Evolutionary conservation across 2,888 invertebrate species (phyloP).

Genomic region (Masnerella sp.): DNA sequence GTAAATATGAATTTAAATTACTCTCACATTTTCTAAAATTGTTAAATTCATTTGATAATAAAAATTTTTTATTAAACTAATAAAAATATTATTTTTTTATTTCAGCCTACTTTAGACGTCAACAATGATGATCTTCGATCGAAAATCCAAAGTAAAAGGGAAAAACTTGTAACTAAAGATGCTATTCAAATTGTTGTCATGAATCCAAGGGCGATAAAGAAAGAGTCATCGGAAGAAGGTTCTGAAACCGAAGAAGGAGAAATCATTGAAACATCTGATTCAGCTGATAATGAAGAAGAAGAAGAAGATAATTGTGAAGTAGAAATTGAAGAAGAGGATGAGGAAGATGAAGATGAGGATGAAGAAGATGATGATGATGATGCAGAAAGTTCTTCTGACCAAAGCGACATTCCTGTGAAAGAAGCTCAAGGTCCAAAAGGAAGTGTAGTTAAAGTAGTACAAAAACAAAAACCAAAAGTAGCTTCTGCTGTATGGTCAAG

Average conservation of each 20-base stretch:
- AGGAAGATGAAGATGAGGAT: conserved; percentile 60
- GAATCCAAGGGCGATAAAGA: conserved; percentile 64
- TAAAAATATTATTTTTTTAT: conserved; percentile 3
- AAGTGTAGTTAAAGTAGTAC: conserved; percentile 80
- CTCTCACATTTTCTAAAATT: no score
- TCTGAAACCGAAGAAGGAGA: conserved; percentile 66
- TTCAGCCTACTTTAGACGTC: conserved; percentile 39
- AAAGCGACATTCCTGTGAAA: conserved; percentile 79
- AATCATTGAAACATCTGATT: conserved; percentile 55
- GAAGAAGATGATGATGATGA: conserved; percentile 65
- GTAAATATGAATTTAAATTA: no score
- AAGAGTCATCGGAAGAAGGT: conserved; percentile 61
- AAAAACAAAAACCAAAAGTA: conserved; percentile 75
- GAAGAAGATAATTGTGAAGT: conserved; percentile 58
- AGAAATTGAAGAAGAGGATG: conserved; percentile 63
- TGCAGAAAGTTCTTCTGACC: conserved; percentile 59
- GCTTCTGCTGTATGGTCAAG: conserved; percentile 80
- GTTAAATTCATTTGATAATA: no score
- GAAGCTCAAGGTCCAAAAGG: conserved; percentile 79
- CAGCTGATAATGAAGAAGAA: conserved; percentile 40
- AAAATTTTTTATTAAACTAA: background rate
- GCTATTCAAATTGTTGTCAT: conserved; percentile 73
- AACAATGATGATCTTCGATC: conserved; percentile 69
- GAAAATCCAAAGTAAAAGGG: conserved; percentile 62
- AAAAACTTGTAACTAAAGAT: conserved; percentile 64